phyloP scores from a whole-genome alignment of 2,888 invertebrate species.

The Syrphus vitripennis region DNA sequence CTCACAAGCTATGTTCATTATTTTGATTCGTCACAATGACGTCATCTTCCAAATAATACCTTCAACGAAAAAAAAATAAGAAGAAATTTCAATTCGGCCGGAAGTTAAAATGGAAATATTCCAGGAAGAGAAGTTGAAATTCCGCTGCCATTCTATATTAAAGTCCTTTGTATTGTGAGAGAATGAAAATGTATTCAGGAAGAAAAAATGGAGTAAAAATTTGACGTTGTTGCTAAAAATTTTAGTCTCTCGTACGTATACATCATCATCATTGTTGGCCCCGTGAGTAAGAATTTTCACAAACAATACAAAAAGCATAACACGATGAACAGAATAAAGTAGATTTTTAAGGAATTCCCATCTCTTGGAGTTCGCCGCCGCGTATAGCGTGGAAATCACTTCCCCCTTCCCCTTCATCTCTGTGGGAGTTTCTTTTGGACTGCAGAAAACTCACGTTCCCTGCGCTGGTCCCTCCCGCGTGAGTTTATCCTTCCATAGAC shows the following conservation, averaged over 20 bases:
- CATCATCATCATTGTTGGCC: neutral
- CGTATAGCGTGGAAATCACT: neutral
- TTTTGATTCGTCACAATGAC: conserved; percentile 12
- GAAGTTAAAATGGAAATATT: conserved; percentile 60
- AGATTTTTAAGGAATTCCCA: neutral
- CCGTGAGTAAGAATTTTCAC: neutral
- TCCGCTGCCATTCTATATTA: conserved; percentile 27
- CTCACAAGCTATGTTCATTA: neutral
- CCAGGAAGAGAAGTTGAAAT: conserved; percentile 31
- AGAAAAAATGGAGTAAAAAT: conserved; percentile 3
- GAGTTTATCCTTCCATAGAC: conserved; percentile 18
- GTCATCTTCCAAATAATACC: neutral
- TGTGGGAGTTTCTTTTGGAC: neutral
- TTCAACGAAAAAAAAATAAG: neutral
- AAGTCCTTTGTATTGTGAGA: conserved; percentile 45
- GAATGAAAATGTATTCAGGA: conserved; percentile 25
- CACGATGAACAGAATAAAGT: neutral
- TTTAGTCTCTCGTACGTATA: neutral
- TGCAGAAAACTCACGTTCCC: conserved; percentile 5
- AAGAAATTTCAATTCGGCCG: conserved; percentile 27
- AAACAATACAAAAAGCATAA: conserved; percentile 9
- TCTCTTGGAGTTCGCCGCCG: no score
- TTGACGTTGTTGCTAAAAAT: conserved; percentile 48
- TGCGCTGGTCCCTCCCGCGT: conserved; percentile 1
- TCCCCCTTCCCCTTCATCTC: no score